Conservation (phyloP, 37 sponge, comb jelly and placozoan species). For the Axinella damicornis region DNA sequence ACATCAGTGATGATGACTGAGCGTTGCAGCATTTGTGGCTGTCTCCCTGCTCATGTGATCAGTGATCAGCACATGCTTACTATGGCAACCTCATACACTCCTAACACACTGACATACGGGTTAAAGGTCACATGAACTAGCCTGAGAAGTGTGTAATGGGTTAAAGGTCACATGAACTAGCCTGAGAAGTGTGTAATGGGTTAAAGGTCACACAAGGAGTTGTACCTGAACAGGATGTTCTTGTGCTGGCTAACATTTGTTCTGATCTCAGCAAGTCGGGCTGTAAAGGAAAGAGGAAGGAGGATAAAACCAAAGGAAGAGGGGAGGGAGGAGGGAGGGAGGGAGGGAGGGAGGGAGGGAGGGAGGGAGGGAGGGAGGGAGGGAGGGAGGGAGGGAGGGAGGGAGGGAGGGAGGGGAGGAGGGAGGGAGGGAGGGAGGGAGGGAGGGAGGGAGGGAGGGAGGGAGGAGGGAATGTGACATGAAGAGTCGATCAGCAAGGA, state of each 20-base stretch:
- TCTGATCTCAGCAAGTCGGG: constrained; percentile 4
- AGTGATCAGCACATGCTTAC: no score
- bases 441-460: not conserved
- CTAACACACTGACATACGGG: no score
- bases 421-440: constrained; percentile 1
- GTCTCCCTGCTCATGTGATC: no score
- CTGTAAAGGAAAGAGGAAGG: not conserved
- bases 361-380: not conserved
- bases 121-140: no score
- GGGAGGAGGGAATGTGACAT: constrained; percentile 12
- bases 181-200: no score
- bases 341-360: constrained; percentile 2
- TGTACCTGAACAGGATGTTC: not conserved
- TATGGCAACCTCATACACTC: no score
- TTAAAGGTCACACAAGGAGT: not conserved
- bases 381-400: constrained; percentile 5
- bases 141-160: no score
- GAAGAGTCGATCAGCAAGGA: no score
- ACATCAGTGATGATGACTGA: no score
- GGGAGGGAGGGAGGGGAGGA: constrained; percentile 9
- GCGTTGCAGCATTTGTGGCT: no score
- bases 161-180: no score
- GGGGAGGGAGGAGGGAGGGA: not conserved
- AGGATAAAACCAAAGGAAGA: not conserved
- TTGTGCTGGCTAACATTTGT: constrained; percentile 8